Evolutionary conservation across 2,888 invertebrate species (phyloP).

Genomic region (Xylocampa areola): DNA sequence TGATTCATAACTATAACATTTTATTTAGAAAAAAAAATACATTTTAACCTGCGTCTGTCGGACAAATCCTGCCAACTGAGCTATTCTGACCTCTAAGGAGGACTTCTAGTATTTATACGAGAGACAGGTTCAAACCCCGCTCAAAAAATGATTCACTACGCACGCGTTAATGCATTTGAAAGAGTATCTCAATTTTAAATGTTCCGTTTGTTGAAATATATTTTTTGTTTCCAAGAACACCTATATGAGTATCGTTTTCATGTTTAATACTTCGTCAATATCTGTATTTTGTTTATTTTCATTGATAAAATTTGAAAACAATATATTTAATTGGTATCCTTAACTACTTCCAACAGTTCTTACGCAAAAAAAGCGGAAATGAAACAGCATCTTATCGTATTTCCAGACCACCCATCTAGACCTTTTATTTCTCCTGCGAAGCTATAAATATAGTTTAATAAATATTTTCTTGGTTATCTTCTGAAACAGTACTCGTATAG

Average conservation of each 20-base stretch:
- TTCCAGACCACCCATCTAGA: conserved; percentile 42
- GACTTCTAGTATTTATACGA: too few relatives aligned
- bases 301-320: conserved; percentile 28
- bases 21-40: too few relatives aligned
- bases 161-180: too few relatives aligned
- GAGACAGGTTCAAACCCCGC: too few relatives aligned
- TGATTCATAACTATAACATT: too few relatives aligned
- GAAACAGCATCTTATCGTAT: conserved; percentile 26
- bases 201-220: conserved; percentile 6
- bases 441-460: conserved; percentile 59
- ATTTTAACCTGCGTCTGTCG: too few relatives aligned
- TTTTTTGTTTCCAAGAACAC: conserved; percentile 14
- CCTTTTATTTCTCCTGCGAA: conserved; percentile 38
- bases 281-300: conserved; percentile 20
- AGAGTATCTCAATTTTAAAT: too few relatives aligned
- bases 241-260: conserved; percentile 14
- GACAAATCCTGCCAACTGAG: too few relatives aligned
- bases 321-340: conserved; percentile 34
- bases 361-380: conserved; percentile 40
- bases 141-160: too few relatives aligned
- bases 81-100: too few relatives aligned
- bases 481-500: conserved; percentile 59
- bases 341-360: conserved; percentile 37
- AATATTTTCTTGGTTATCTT: conserved; percentile 65
- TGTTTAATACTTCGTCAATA: conserved; percentile 15